A percentile compares a stretch with the other conserved stretches of the same genome.
Evolutionary conservation across 2,888 invertebrate genomes (phyloP).

Genomic region (Syritta pipiens): DNA sequence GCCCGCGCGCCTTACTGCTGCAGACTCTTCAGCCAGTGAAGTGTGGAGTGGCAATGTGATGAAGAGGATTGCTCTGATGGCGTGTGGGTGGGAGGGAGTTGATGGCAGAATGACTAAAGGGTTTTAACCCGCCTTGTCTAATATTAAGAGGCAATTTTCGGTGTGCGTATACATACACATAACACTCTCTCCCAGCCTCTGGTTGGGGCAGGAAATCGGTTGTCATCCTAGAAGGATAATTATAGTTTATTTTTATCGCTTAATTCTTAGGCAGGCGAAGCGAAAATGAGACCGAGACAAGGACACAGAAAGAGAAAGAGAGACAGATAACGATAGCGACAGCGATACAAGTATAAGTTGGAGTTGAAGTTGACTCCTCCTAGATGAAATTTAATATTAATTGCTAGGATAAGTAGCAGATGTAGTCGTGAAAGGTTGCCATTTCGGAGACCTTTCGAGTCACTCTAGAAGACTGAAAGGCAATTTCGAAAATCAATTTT

Average conservation of each 20-base stretch:
- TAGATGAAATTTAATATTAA: slow-evolving; percentile 48
- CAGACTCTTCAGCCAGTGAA: slow-evolving; percentile 11
- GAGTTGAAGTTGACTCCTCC: background rate
- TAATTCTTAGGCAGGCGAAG: slow-evolving; percentile 19
- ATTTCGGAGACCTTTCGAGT: background rate
- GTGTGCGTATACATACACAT: slow-evolving; percentile 8
- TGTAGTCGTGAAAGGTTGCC: background rate
- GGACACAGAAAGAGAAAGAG: background rate
- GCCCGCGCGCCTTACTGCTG: slow-evolving; percentile 15
- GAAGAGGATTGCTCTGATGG: slow-evolving; percentile 28
- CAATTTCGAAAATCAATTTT: slow-evolving; percentile 1
- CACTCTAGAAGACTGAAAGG: background rate
- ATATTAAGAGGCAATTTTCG: slow-evolving; percentile 58
- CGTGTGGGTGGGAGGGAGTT: background rate
- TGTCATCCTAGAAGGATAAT: slow-evolving; percentile 54
- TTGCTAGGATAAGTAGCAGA: slow-evolving; percentile 13
- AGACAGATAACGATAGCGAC: background rate
- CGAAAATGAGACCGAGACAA: background rate
- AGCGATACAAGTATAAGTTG: background rate
- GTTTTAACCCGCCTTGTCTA: slow-evolving; percentile 39
- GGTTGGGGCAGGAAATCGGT: slow-evolving; percentile 22
- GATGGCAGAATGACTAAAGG: slow-evolving; percentile 16
- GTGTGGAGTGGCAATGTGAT: slow-evolving; percentile 34
- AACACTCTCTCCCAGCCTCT: slow-evolving; percentile 3
- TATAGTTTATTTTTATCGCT: slow-evolving; percentile 62